These are phyloP conservation scores for Barypeithes pellucidus DNA, from an alignment of 2,888 invertebrate genomes.

Conservation along the genomic window DNA sequence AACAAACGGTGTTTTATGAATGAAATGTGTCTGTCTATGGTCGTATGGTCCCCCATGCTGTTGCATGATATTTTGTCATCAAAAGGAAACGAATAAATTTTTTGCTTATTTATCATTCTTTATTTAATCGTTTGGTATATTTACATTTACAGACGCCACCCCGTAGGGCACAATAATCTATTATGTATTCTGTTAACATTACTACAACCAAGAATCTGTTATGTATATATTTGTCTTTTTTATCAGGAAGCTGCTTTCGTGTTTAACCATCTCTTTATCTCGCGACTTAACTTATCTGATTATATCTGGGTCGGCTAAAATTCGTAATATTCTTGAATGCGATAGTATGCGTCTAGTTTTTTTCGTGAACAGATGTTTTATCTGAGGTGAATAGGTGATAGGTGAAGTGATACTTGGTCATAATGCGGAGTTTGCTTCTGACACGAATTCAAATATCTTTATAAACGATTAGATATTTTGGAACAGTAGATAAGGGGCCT, in stretches of 20 bases:
- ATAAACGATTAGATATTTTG: no score
- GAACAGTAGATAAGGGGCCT: no score
- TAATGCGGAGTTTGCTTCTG: background rate
- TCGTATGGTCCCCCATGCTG: no score
- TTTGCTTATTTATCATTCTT: no score
- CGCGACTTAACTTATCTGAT: slow-evolving; percentile 1
- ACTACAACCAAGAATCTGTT: slow-evolving; percentile 23
- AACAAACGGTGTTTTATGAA: no score
- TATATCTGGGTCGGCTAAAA: background rate
- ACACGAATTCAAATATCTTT: no score
- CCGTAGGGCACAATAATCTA: background rate
- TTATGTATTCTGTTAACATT: slow-evolving; percentile 13
- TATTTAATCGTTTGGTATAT: no score
- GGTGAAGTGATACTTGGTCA: background rate
- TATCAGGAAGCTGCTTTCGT: slow-evolving; percentile 41
- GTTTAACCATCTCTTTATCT: slow-evolving; percentile 41
- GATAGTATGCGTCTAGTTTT: slow-evolving; percentile 2
- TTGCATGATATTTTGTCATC: no score
- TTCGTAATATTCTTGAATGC: background rate
- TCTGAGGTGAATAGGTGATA: background rate
- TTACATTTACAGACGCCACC: background rate
- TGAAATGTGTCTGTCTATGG: no score
- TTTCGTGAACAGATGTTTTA: slow-evolving; percentile 4
- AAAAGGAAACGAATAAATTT: no score
- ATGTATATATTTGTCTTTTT: slow-evolving; percentile 46